Base-by-base conservation (phyloP, 2,797 vertebrate genomes). In the Chelonia mydas region DNA sequence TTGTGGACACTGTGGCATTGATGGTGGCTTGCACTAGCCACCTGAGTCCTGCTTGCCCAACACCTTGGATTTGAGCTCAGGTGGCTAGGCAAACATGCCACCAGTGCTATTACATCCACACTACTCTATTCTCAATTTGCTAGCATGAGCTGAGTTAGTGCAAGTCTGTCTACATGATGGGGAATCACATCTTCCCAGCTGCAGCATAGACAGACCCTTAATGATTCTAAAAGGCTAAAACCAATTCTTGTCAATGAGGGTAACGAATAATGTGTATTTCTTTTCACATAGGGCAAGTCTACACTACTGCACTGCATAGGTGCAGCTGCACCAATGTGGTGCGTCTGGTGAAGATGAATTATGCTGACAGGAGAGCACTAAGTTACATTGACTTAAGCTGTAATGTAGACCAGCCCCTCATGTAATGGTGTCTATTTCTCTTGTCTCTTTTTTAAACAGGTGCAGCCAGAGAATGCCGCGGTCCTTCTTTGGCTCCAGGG, bases 401-500 rank as follows among this genome's bases (percentile, higher is more conserved):
- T 61, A 33, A 13, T 16, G 59, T 61, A 61, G 59, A 33, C 11
- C 12, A 28, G 28, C 28, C 59, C 59, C 33, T 61, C 21, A 2
- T 61, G 50, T 51, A 80, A 49, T 49, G 41, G 15, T 33, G 65
- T 41, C 49, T 41, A 12, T 15, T 47, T 90, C 49, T 89, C 37
- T 74, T 74, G 55, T 86, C 54, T 51, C 31, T 83, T 51, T 53
- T 12, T 47, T 74, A 27, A 90, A 79, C 90, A 99, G 99, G 88
- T 94, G 1, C 89, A 87, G 6, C 96, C 97, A 5, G 96, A 96
- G 8, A 94, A 92, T 0, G 98, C 99, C 5, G 99, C 99, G 0
- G 98, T 99, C 3, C 97, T 99, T 80, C 98, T 99, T 1, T 99
- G 99, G 99, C 98, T 99, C 12, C 99, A 99, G 87, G 99, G 99